phyloP scores from a whole-genome alignment of 2,113 vertebrate genomes.

The Camelus dromedarius region DNA sequence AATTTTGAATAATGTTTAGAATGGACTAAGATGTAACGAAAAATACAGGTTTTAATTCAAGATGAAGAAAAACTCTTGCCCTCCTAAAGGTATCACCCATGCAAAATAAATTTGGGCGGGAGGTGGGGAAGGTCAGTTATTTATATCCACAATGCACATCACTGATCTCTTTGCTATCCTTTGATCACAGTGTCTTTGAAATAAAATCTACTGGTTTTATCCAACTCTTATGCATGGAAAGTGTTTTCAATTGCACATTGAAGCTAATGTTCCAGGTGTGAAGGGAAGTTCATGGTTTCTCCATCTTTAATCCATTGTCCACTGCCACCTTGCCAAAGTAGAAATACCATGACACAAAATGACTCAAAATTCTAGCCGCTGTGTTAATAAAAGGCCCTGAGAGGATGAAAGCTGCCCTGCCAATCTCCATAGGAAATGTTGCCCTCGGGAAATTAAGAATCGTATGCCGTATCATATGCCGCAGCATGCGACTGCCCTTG shows the following conservation, averaged over 20 bases:
- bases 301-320: background rate
- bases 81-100: conserved; percentile 45
- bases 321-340: background rate
- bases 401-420: background rate
- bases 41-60: conserved; percentile 79
- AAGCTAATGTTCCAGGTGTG: background rate
- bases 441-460: conserved; percentile 65
- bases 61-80: conserved; percentile 62
- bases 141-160: conserved; percentile 48
- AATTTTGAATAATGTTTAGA: conserved; percentile 89
- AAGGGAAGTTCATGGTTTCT: background rate
- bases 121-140: background rate
- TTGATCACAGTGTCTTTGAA: conserved; percentile 26
- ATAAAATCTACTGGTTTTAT: background rate
- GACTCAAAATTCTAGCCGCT: conserved; percentile 28
- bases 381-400: background rate
- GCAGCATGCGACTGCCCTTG: conserved; percentile 39
- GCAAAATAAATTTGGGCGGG: conserved; percentile 2
- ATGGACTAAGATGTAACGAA: conserved; percentile 82
- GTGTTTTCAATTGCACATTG: conserved; percentile 37
- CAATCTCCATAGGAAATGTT: conserved; percentile 26
- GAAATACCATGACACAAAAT: conserved; percentile 18
- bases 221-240: background rate
- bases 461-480: background rate
- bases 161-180: background rate